phyloP scores from a whole-genome alignment of 1,140 invertebrate genomes.

The Chrysopa pallens region DNA sequence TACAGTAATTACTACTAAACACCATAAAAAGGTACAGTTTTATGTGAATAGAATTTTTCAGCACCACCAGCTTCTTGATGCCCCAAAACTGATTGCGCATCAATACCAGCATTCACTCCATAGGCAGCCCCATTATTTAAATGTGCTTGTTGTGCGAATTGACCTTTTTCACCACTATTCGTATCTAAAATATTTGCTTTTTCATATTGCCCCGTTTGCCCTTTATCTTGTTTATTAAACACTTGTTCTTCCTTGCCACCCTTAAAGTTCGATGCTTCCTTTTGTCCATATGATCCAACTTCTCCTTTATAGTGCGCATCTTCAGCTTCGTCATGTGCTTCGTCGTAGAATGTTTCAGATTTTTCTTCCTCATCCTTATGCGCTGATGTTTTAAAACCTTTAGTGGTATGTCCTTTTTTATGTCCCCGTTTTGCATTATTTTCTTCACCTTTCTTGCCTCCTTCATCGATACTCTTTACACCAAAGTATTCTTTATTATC shows the following conservation, averaged over 20 bases:
- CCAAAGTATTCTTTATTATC: slow-evolving; percentile 35
- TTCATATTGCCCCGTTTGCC: slow-evolving; percentile 32
- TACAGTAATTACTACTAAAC: slow-evolving; percentile 4
- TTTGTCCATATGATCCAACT: slow-evolving; percentile 30
- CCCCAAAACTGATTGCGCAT: slow-evolving; percentile 32
- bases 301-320: slow-evolving; percentile 27
- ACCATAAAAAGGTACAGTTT: slow-evolving; percentile 11
- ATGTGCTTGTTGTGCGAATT: slow-evolving; percentile 32
- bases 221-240: slow-evolving; percentile 28
- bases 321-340: slow-evolving; percentile 40
- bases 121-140: slow-evolving; percentile 28
- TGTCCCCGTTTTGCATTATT: slow-evolving; percentile 33
- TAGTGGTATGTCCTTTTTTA: slow-evolving; percentile 43
- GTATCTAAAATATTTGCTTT: slow-evolving; percentile 30
- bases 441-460: slow-evolving; percentile 32
- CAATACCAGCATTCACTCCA: slow-evolving; percentile 32
- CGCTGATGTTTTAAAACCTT: slow-evolving; percentile 41
- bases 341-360: slow-evolving; percentile 43
- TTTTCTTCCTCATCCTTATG: slow-evolving; percentile 47
- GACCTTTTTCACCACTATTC: slow-evolving; percentile 30
- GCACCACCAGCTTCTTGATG: slow-evolving; percentile 31
- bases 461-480: slow-evolving; percentile 30
- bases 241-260: slow-evolving; percentile 33
- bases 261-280: slow-evolving; percentile 29
- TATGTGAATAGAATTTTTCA: slow-evolving; percentile 16